Conservation (phyloP, 2,797 vertebrate genomes). For the Mormyrops attenuatus region DNA sequence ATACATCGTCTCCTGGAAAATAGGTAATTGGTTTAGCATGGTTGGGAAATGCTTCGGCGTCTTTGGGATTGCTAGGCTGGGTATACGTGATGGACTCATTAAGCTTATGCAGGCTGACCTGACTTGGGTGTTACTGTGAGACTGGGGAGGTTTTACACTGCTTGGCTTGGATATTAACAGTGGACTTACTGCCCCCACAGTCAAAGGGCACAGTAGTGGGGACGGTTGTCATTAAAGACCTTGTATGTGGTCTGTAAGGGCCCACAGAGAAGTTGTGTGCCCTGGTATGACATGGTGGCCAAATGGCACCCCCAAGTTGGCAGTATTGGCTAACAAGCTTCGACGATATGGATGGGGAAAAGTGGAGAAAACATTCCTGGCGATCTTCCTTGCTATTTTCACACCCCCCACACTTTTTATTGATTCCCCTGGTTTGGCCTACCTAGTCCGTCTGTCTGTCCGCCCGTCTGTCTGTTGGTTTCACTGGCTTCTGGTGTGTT, state of each 20-base stretch:
- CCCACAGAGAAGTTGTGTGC: no score
- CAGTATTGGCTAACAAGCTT: neutral
- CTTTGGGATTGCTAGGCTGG: neutral
- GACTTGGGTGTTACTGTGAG: neutral
- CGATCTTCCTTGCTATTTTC: neutral
- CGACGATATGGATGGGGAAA: neutral
- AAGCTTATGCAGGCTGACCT: neutral
- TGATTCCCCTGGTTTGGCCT: neutral
- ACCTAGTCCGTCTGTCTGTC: neutral
- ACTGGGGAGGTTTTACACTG: neutral
- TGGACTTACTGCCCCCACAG: neutral
- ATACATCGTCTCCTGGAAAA: neutral
- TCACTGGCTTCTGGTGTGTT: neutral
- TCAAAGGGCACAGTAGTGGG: neutral
- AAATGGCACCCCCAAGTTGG: neutral
- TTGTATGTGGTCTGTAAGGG: neutral
- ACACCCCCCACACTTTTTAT: neutral
- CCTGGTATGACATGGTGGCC: neutral
- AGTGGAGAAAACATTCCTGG: neutral
- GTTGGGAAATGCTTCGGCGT: neutral
- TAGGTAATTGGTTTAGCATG: constrained; percentile 8
- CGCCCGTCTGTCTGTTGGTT: neutral
- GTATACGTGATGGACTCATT: neutral
- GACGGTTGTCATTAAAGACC: neutral
- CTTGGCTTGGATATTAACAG: neutral